Evolutionary conservation across 2,797 vertebrate species (phyloP).

Genomic region (Sebastes itinus): DNA sequence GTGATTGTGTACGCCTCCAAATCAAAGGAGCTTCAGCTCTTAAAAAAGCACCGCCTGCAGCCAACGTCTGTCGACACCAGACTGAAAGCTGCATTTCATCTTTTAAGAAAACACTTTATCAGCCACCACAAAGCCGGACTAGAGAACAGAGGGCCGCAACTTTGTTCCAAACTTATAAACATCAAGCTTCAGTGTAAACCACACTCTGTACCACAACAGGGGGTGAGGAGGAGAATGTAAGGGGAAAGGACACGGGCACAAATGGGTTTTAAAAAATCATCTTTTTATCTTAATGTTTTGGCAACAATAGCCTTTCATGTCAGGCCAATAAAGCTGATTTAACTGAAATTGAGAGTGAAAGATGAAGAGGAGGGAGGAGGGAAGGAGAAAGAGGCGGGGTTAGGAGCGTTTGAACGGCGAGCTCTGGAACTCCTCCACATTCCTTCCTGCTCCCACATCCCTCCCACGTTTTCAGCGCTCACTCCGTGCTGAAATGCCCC

Average conservation of each 20-base stretch:
- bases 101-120: slow-evolving; percentile 38
- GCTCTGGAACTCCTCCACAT: slow-evolving; percentile 59
- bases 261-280: background rate
- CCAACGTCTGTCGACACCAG: background rate
- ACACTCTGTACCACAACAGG: slow-evolving; percentile 11
- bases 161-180: slow-evolving; percentile 35
- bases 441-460: slow-evolving; percentile 61
- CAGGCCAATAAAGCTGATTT: slow-evolving; percentile 5
- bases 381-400: background rate
- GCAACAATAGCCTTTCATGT: slow-evolving; percentile 5
- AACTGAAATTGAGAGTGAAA: slow-evolving; percentile 19
- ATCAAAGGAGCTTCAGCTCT: slow-evolving; percentile 1
- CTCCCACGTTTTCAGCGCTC: slow-evolving; percentile 58
- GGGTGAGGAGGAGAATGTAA: slow-evolving; percentile 8
- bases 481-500: slow-evolving; percentile 56
- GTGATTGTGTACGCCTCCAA: background rate
- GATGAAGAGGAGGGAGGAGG: background rate
- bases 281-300: slow-evolving; percentile 18
- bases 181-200: slow-evolving; percentile 36
- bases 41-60: slow-evolving; percentile 7
- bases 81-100: slow-evolving; percentile 32
- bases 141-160: slow-evolving; percentile 6
- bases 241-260: background rate
- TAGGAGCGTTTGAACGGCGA: slow-evolving; percentile 24
- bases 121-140: slow-evolving; percentile 18